Evolutionary conservation across 2,888 invertebrate genomes (phyloP), one percentile per base, ranked within the genome.

Genomic region (Nemotelus pantherinus): DNA sequence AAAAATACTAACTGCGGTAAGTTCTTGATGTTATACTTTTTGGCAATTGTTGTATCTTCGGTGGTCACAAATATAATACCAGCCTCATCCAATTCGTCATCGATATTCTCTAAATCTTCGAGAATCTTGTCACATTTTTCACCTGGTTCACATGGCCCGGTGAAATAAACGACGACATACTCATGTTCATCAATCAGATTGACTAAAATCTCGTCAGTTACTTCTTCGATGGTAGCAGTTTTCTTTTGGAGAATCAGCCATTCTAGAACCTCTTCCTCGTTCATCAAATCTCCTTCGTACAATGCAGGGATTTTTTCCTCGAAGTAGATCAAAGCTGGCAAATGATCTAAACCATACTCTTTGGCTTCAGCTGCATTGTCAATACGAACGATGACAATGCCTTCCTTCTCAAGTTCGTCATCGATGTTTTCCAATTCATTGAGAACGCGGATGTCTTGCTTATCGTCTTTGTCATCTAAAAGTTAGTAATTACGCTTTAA

Each of bases 61-160:
- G 97, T 97, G 55, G 96, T 96, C 0, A 97, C 96, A 84, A 97
- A 96, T 80, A 96, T 94, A 82, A 97, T 97, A 75, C 97, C 97
- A 77, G 94, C 94, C 87, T 96, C 96, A 84, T 97, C 96, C 1
- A 96, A 88, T 85, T 97, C 97, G 85, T 97, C 97, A 82, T 97
- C 97, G 82, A 97, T 96, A 84, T 95, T 95, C 86, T 96, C 96
- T 78, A 97, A 88, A 83, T 95, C 95, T 45, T 94, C 92, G 39
- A 97, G 88, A 80, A 96, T 94, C 81, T 92, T 91, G 82, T 96
- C 95, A 83, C 96, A 96, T 84, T 94, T 91, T 82, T 95, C 94
- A 25, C 95, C 96, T 80, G 95, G 94, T 83, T 95, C 95, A 84
- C 95, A 95, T 82, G 93, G 93, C 44, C 95, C 95, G 85, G 95